Evolutionary conservation across 2,797 vertebrate species (phyloP).

Genomic region (Denticeps clupeoides): DNA sequence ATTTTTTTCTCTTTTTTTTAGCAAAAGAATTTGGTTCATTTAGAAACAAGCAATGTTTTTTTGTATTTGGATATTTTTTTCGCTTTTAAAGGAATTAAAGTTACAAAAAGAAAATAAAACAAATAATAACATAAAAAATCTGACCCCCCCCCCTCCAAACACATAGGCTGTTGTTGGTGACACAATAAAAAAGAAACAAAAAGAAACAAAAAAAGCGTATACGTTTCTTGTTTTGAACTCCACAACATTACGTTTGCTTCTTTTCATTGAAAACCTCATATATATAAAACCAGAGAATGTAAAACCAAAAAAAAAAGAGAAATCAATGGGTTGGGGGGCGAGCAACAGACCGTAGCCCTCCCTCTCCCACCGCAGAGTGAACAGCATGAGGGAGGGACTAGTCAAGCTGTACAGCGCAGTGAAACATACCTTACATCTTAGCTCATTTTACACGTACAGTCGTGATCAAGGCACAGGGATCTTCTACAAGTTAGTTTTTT

Average conservation of each 20-base stretch:
- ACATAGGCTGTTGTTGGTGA: constrained; percentile 58
- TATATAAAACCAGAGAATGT: constrained; percentile 60
- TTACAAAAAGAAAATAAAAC: constrained; percentile 59
- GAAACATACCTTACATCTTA: constrained; percentile 72
- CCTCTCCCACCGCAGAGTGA: constrained; percentile 42
- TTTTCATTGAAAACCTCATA: constrained; percentile 55
- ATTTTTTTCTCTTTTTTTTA: constrained; percentile 66
- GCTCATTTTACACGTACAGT: constrained; percentile 73
- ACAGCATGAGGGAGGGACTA: constrained; percentile 61
- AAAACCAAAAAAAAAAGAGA: constrained; percentile 43
- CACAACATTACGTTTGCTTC: constrained; percentile 59
- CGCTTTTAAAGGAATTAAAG: constrained; percentile 73
- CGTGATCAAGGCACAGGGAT: constrained; percentile 80
- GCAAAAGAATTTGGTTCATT: constrained; percentile 79
- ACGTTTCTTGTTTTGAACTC: constrained; percentile 58
- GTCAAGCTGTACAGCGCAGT: constrained; percentile 73
- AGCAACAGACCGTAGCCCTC: constrained; percentile 72
- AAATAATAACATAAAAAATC: constrained; percentile 27
- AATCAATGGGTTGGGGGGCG: no score
- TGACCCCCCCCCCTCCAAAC: constrained; percentile 32
- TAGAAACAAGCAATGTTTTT: constrained; percentile 81
- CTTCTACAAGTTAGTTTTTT: constrained; percentile 66
- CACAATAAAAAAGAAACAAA: constrained; percentile 66
- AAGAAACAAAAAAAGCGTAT: constrained; percentile 56
- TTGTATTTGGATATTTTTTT: constrained; percentile 73